These are phyloP conservation scores for Nycticryphes semicollaris DNA, from an alignment of 2,113 vertebrate species.

Conservation along the genomic window DNA sequence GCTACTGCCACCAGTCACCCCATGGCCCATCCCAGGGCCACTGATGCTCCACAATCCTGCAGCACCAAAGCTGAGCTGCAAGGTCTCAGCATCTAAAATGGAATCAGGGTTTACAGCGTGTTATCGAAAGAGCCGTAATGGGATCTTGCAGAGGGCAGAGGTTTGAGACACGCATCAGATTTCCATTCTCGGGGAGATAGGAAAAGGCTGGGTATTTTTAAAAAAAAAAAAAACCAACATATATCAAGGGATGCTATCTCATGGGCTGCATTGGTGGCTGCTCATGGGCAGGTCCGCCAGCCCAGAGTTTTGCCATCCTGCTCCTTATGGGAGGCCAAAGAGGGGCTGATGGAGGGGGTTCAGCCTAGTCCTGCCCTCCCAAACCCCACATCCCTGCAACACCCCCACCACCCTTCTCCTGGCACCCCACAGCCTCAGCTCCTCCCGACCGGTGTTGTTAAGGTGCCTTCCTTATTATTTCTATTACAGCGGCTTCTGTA, in stretches of 20 bases:
- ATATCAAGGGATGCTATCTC: not conserved
- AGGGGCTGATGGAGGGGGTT: not conserved
- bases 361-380: not conserved
- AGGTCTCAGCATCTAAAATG: constrained; percentile 2
- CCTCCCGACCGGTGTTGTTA: fast-evolving
- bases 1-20: not conserved
- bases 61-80: fast-evolving
- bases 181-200: not conserved
- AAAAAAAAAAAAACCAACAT: not conserved
- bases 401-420: fast-evolving
- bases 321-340: not conserved
- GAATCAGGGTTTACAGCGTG: not conserved
- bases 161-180: not conserved
- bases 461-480: not conserved
- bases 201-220: not conserved
- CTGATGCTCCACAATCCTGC: fast-evolving
- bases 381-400: not conserved
- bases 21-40: not conserved
- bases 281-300: not conserved
- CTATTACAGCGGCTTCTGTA: not conserved
- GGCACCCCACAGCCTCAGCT: not conserved
- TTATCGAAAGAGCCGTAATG: constrained; percentile 11
- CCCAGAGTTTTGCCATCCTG: not conserved
- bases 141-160: constrained; percentile 26
- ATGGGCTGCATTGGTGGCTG: fast-evolving